These are phyloP conservation scores for Tringa solitaria DNA, from an alignment of 2,113 vertebrate species.

Conservation along the genomic window DNA sequence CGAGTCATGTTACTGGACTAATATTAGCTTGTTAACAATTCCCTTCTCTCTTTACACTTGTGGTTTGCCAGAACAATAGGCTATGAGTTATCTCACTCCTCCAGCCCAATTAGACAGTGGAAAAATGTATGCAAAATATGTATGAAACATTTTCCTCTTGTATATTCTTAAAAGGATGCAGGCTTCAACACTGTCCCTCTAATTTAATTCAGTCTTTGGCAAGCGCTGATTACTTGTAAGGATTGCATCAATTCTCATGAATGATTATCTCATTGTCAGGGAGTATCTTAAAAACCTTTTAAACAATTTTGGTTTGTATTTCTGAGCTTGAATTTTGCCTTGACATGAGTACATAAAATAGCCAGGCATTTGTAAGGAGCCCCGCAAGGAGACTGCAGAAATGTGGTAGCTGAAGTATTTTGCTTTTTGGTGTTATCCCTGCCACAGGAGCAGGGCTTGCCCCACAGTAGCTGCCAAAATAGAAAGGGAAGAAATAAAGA, in stretches of 20 bases:
- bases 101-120: slow-evolving; percentile 66
- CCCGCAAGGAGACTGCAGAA: not conserved
- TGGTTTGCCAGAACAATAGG: slow-evolving; percentile 59
- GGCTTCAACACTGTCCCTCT: not conserved
- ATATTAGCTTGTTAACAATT: slow-evolving; percentile 66
- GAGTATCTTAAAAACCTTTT: slow-evolving; percentile 51
- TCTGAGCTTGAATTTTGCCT: slow-evolving; percentile 55
- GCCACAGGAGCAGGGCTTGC: not conserved
- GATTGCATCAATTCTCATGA: slow-evolving; percentile 61
- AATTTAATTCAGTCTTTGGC: slow-evolving; percentile 66
- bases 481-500: not conserved
- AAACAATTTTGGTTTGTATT: slow-evolving; percentile 57
- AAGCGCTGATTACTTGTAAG: slow-evolving; percentile 63
- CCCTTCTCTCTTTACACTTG: slow-evolving; percentile 55
- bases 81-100: slow-evolving; percentile 61
- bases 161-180: slow-evolving; percentile 20
- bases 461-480: not conserved
- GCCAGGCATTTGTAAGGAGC: not conserved
- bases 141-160: slow-evolving; percentile 33
- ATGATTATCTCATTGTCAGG: slow-evolving; percentile 49
- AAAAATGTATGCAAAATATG: slow-evolving; percentile 60
- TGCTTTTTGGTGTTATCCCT: not conserved
- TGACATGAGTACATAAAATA: not conserved
- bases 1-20: slow-evolving; percentile 56
- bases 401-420: not conserved